Percentiles rank a stretch among this genome's conserved stretches.
Evolutionary conservation across 2,113 vertebrate species (phyloP).

Genomic region (Ceyx cyanopectus): DNA sequence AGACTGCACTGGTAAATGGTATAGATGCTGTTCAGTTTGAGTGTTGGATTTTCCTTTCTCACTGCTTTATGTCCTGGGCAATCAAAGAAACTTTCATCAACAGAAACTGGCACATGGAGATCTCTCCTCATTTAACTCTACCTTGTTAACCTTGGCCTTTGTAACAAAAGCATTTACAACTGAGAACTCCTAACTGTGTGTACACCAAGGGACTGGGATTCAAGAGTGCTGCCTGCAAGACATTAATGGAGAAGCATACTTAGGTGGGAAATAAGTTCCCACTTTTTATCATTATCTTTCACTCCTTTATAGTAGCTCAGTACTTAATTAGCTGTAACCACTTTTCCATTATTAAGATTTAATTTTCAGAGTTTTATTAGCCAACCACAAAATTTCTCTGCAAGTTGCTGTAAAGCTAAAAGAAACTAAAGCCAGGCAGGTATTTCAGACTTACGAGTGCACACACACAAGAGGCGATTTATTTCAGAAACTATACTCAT

Average conservation of each 20-base stretch:
- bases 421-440: background rate
- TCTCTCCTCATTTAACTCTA: background rate
- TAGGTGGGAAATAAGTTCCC: background rate
- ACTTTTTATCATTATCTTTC: background rate
- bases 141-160: background rate
- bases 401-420: background rate
- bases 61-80: background rate
- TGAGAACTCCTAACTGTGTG: rapidly evolving
- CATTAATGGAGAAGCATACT: background rate
- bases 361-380: background rate
- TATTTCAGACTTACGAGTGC: background rate
- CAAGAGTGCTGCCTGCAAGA: background rate
- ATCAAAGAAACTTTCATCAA: background rate
- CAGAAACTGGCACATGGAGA: background rate
- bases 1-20: background rate
- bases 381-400: background rate
- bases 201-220: background rate
- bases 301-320: background rate
- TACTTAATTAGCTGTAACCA: background rate
- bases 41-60: background rate
- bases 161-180: background rate
- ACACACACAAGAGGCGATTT: background rate
- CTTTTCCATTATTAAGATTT: background rate
- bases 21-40: background rate
- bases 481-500: background rate